Base-by-base conservation (phyloP, 2,888 invertebrate species). In the Tetramorium bicarinatum region DNA sequence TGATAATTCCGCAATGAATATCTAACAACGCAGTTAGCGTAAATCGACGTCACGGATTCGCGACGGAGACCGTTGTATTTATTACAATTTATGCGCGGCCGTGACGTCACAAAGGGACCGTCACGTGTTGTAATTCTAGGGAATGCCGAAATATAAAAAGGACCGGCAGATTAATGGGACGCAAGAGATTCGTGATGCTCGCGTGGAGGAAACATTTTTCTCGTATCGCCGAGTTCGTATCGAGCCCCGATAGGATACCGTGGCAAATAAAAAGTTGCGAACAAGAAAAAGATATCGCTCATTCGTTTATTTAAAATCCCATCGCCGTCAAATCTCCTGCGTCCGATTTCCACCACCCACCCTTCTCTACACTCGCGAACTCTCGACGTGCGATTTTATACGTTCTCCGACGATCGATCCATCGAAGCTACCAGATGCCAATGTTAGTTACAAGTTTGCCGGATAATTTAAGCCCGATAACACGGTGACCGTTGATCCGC, bases 381-480 rank as follows among this genome's bases (percentile, higher is more conserved):
- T 7, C 9, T 15, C 1, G 47, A 25, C 41, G 15, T 54, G 11
- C 18, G 41, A 77, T 77, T 69, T 77, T 77, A 69, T 13, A 21
- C 9, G 25, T 34, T 2, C 29, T 54, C 15, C 29, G 38, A 44
- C 41, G 29, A 67, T 44, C 18, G 77, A 76, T 76, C n/a, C 41
- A 11, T 0, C 66, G 15, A 66, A 41, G 41, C 77, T 69, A 7
- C 56, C 69, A 44, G 44, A 29, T 69, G 77, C 77, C 54, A 34
- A 62, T 21, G 21, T 75, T 74, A 29, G 59, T 76, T 66, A 56
- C 38, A 66, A 66, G 38, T 54, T 75, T 38, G 34, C 9, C 71
- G 44, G 44, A 79, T 69, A 77, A 56, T 44, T 79, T 56, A 49
- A 56, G 11, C 29, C 29, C n/a, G 77, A 79, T 79, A 69, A 79